Percentiles rank a stretch among this genome's conserved stretches.
Conservation (phyloP, 2,113 vertebrate species). For the Hydrochoerus hydrochaeris region DNA sequence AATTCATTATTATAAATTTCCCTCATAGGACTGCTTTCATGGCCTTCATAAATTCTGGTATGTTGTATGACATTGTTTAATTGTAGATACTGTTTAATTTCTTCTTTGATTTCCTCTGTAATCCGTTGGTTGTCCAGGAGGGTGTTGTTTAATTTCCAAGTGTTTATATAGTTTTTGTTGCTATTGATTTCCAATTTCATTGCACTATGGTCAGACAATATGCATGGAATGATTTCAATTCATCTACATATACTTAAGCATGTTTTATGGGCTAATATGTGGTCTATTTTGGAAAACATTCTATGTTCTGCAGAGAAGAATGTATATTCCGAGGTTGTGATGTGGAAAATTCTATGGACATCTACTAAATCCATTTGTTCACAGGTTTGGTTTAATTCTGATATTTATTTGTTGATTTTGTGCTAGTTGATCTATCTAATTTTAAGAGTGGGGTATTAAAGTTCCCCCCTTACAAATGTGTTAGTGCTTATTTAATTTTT, state of each 20-base stretch:
- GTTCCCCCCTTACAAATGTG: neutral
- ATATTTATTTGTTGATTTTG: neutral
- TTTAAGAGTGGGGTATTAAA: neutral
- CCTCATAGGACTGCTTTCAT: too few species aligned
- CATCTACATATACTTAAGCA: too few species aligned
- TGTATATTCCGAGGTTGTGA: neutral
- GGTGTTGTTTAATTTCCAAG: neutral
- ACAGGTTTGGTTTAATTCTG: neutral
- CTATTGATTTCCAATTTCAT: neutral
- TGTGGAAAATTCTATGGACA: neutral
- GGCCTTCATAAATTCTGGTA: too few species aligned
- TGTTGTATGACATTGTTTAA: too few species aligned
- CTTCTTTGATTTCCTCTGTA: too few species aligned
- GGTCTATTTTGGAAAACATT: neutral
- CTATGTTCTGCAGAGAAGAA: neutral
- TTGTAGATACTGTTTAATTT: too few species aligned
- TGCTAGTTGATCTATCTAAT: neutral
- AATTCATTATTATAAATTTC: too few species aligned
- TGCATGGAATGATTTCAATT: neutral
- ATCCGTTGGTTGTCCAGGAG: too few species aligned
- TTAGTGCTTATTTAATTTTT: neutral
- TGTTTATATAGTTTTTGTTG: too few species aligned
- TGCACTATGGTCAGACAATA: too few species aligned
- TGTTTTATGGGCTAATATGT: neutral
- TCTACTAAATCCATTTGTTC: neutral